A percentile compares a stretch with the other conserved stretches of the same genome.
These are phyloP conservation scores for Nemoura dubitans DNA, from an alignment of 2,888 invertebrate genomes.

Conservation along the genomic window DNA sequence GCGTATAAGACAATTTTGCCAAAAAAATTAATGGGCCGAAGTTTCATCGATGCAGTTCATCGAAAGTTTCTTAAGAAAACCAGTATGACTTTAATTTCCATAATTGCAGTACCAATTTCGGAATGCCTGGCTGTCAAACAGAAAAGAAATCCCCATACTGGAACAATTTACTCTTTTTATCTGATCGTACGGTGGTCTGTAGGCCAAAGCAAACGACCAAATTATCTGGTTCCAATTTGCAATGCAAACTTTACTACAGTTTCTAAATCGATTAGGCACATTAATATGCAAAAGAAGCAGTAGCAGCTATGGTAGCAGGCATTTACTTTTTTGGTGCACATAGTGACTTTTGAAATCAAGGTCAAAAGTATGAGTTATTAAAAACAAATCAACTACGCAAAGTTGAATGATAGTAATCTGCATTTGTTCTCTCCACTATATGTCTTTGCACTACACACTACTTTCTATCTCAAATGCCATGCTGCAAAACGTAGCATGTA, in stretches of 20 bases:
- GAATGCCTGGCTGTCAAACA: background rate
- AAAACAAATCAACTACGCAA: background rate
- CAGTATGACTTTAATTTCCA: background rate
- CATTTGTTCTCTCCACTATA: background rate
- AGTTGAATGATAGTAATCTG: slow-evolving; percentile 2
- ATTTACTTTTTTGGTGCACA: background rate
- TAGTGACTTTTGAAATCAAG: background rate
- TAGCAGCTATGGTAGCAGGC: background rate
- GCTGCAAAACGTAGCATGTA: too few relatives aligned
- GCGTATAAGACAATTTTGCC: background rate
- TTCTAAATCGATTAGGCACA: background rate
- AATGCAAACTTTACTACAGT: background rate
- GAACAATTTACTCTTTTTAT: background rate
- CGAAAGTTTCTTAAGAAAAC: background rate
- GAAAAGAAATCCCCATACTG: background rate
- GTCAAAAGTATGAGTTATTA: slow-evolving; percentile 4
- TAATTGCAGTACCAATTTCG: background rate
- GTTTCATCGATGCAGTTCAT: background rate
- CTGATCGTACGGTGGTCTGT: background rate
- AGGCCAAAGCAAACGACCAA: slow-evolving; percentile 1
- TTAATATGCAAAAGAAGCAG: background rate
- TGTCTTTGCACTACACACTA: background rate
- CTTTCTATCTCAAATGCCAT: background rate
- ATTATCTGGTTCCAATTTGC: background rate
- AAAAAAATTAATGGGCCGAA: background rate